Base-by-base conservation (phyloP, 2,113 vertebrate species). In the Hepsetus odoe region DNA sequence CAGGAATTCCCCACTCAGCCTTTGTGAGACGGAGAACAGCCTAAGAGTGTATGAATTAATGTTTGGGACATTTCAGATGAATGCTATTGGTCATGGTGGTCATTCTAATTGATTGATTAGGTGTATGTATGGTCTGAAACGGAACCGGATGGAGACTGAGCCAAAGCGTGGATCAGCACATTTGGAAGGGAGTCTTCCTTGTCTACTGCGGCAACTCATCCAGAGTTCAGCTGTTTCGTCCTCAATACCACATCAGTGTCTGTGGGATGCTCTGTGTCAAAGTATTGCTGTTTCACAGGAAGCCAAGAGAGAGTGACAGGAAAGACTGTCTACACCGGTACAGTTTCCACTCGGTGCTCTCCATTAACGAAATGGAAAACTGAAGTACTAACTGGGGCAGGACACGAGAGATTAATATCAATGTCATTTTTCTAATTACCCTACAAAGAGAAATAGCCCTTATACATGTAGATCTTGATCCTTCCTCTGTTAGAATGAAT, bases 321-420 rank as follows among this genome's bases (percentile, higher is more conserved):
- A 80, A 83, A 76, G 77, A 40, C 26, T 74, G 56, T 70, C 53
- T 59, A 70, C 55, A 77, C 7, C 24, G 33, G 11, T 32, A 55
- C 76, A 62, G 65, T 83, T 83, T 83, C 81, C 81, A 79, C 59
- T 80, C 49, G 28, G 59, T 72, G 72, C 61, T 83, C 77, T 83
- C 77, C 59, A 72, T 67, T 61, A 67, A 51, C 59, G 55, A 76
- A 83, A 83, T 76, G 77, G 72, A 80, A 83, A 83, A 44, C 26
- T 72, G 42, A 18, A 72, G 59, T 61, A 58, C 55, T 76, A 76
- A 80, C 67, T 83, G 82, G 82, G 82, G 74, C 67, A 75, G 58
- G 65, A 70, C 73, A 79, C 61, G 26, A 76, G 26, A 80, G 77
- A 79, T 79, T 72, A 79, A 72, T 72, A 79, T 79, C 70, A 75